phyloP scores from a whole-genome alignment of 1,140 invertebrate species.

The Brachionus angularis region DNA sequence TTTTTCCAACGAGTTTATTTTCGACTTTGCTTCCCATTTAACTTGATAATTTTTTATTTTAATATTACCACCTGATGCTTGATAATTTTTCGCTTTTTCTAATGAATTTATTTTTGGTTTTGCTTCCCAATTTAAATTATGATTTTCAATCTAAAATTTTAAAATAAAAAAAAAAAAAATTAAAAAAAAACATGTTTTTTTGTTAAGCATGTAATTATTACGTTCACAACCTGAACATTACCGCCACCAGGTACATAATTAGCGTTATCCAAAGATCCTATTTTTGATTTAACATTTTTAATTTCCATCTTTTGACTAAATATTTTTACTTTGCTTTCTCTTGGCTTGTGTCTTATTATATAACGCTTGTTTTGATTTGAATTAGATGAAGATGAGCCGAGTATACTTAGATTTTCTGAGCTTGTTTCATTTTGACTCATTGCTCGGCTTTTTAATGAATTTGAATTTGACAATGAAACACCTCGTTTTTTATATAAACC shows the following conservation, averaged over 20 bases:
- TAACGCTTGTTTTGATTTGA: constrained; percentile 24
- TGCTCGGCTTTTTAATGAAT: neutral
- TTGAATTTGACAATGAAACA: constrained; percentile 1
- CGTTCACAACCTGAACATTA: constrained; percentile 62
- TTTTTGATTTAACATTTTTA: constrained; percentile 45
- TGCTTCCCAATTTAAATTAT: constrained; percentile 73
- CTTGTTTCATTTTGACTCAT: neutral
- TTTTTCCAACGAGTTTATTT: constrained; percentile 51
- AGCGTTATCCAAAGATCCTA: constrained; percentile 50
- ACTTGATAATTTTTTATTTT: constrained; percentile 47
- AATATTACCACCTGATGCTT: constrained; percentile 73
- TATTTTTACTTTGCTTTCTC: constrained; percentile 20
- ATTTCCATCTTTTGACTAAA: constrained; percentile 35
- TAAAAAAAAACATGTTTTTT: neutral
- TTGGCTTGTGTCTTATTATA: constrained; percentile 8
- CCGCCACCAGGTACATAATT: constrained; percentile 50
- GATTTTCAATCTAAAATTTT: constrained; percentile 2
- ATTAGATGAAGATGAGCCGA: neutral
- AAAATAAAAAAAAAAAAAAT: neutral
- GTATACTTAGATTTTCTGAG: constrained; percentile 2
- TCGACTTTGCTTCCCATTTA: constrained; percentile 47
- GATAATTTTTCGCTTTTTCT: constrained; percentile 78
- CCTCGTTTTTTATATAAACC: constrained; percentile 25
- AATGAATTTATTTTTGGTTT: constrained; percentile 89
- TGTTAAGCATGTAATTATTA: neutral